Evolutionary conservation across 2,888 invertebrate species (phyloP).

Genomic region (Lobophora halterata): DNA sequence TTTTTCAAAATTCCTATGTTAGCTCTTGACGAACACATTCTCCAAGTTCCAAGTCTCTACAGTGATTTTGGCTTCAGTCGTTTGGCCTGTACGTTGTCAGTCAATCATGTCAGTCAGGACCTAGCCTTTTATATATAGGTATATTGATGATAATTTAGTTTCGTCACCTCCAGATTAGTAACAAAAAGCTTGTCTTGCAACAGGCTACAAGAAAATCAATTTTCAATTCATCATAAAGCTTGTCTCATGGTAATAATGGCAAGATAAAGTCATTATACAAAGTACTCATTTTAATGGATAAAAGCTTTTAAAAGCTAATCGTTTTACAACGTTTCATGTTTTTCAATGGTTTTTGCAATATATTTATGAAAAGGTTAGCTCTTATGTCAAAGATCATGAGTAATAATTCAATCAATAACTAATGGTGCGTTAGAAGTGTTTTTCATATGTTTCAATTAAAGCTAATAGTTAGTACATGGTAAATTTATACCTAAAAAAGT

Average conservation of each 20-base stretch:
- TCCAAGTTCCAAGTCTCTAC: too few relatives aligned
- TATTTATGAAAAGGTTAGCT: constrained; percentile 20
- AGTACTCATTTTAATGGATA: constrained; percentile 64
- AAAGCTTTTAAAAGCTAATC: constrained; percentile 74
- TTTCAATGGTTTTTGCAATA: constrained; percentile 45
- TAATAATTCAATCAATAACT: constrained; percentile 14
- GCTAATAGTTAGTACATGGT: too few relatives aligned
- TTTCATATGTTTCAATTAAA: too few relatives aligned
- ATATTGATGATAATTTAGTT: too few relatives aligned
- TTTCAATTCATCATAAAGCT: constrained; percentile 35
- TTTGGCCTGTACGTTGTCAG: too few relatives aligned
- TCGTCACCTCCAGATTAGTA: constrained; percentile 7
- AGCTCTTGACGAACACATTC: too few relatives aligned
- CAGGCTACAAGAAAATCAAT: constrained; percentile 29
- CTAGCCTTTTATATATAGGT: too few relatives aligned
- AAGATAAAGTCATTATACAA: constrained; percentile 64
- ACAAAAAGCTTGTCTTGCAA: constrained; percentile 9
- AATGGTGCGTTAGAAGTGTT: constrained; percentile 3
- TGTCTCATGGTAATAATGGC: constrained; percentile 40
- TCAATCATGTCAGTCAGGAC: too few relatives aligned
- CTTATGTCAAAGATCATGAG: constrained; percentile 12
- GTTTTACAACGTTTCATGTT: constrained; percentile 46
- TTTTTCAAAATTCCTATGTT: too few relatives aligned
- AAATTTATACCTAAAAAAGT: too few relatives aligned
- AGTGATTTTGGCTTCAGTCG: too few relatives aligned